Percentiles rank a stretch among this genome's conserved stretches.
These are phyloP conservation scores for Zaprionus bogoriensis DNA, from an alignment of 2,888 invertebrate species.

Conservation along the genomic window DNA sequence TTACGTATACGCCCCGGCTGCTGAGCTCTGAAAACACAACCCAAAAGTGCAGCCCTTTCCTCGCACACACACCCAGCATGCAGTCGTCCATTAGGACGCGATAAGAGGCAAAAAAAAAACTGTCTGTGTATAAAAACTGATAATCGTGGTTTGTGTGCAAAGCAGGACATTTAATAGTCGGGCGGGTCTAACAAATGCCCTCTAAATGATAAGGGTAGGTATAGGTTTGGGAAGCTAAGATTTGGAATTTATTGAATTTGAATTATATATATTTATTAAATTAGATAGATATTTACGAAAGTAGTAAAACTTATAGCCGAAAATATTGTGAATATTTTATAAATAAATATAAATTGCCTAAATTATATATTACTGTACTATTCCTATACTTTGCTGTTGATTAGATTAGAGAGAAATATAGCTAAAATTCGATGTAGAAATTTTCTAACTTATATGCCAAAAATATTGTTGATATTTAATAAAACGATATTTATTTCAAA, in stretches of 20 bases:
- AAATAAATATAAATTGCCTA: no score
- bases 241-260: background rate
- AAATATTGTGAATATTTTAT: no score
- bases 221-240: background rate
- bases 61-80: conserved; percentile 6
- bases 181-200: background rate
- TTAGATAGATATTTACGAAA: no score
- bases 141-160: background rate
- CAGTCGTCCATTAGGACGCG: conserved; percentile 19
- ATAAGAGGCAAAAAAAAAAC: conserved; percentile 23
- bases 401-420: no score
- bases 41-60: background rate
- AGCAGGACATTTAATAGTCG: background rate
- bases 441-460: no score
- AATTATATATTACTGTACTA: no score
- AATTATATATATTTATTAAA: no score
- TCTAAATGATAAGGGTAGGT: no score
- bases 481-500: background rate
- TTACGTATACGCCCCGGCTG: conserved; percentile 54
- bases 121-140: background rate
- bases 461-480: background rate
- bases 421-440: background rate
- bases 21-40: background rate
- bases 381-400: no score
- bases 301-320: no score